Base-by-base conservation (phyloP, 2,113 vertebrate species). In the Macrotis lagotis region DNA sequence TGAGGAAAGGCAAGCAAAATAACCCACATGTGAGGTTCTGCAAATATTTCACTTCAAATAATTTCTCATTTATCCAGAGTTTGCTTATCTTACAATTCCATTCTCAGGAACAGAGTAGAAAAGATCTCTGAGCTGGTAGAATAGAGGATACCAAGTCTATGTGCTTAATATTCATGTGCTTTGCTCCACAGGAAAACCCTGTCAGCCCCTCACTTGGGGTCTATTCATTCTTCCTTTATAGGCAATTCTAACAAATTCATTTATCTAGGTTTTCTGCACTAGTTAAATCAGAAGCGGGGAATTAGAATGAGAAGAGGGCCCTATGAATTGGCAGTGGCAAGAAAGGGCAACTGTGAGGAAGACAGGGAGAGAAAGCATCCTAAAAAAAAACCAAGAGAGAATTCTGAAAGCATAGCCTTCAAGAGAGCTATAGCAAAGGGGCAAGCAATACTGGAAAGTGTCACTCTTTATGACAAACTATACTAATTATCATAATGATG, bases 401-500 rank as follows among this genome's bases (percentile, higher is more conserved):
- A 48, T 25, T 89, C 52, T 26, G n/a, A 94, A 8, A 83, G 24
- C 37, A n/a, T 10, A 26, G 44, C 91, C 90, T 48, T 94, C 93
- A 90, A 37, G 91, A 93, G 88, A 53, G 48, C 28, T 24, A 94
- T 51, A 51, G 53, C 44, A 31, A 2, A 0, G 3, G 14, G 14
- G 37, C 31, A 83, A 44, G 12, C 8, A 14, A 55, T 44, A 24
- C 16, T 91, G 1, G 49, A 44, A 91, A 92, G 48, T 50, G 26
- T 0, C 31, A 22, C n/a, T 14, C 12, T n/a, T 53, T 48, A 44
- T 2, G 92, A 91, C 92, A 11, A 0, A 31, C 31, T 51, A 74
- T 53, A 10, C 9, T 74, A 93, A 96, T 24, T 53, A 92, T 83
- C 19, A 44, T 83, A 83, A 94, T 96, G 93, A n/a, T 11, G 90